These are phyloP conservation scores for Leucopsar rothschildi DNA, from an alignment of 2,113 vertebrate species.

Conservation along the genomic window DNA sequence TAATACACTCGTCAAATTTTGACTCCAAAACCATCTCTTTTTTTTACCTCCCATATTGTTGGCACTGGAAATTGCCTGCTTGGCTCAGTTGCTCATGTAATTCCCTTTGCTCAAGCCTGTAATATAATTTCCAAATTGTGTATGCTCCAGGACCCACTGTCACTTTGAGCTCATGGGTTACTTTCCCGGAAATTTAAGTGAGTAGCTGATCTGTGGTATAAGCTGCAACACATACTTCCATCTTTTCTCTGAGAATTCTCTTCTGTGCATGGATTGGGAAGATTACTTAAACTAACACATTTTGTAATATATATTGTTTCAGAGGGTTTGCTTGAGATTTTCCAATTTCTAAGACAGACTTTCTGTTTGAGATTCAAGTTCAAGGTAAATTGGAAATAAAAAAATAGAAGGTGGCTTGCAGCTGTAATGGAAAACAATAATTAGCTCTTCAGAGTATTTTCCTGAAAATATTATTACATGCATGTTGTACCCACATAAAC, in stretches of 20 bases:
- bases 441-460: neutral
- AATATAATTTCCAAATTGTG: neutral
- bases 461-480: neutral
- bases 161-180: neutral
- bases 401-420: neutral
- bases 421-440: neutral
- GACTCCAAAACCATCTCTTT: neutral
- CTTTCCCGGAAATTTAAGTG: neutral
- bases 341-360: neutral
- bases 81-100: constrained; percentile 4
- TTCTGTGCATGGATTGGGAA: neutral
- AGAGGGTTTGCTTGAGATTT: neutral
- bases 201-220: neutral
- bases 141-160: neutral
- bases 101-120: neutral
- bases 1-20: neutral
- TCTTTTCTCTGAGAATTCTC: neutral
- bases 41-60: neutral
- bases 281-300: neutral
- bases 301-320: neutral
- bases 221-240: neutral
- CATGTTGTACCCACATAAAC: neutral
- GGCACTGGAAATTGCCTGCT: constrained; percentile 12
- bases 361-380: neutral
- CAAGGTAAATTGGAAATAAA: neutral